Evolutionary conservation across 2,797 vertebrate genomes (phyloP).

Genomic region (Dallia pectoralis): DNA sequence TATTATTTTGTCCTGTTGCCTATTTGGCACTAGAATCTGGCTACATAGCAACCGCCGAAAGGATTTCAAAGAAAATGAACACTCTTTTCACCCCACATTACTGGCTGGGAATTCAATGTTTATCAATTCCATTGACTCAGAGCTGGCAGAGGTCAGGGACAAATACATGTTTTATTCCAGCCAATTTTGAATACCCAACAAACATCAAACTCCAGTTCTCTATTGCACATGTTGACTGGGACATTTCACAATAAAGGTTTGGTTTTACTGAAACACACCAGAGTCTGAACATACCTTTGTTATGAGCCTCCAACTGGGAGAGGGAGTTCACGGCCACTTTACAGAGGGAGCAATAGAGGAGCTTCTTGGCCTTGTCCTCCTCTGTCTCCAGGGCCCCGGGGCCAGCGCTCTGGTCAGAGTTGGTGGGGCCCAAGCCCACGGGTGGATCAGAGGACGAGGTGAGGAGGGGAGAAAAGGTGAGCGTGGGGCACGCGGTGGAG

Average conservation of each 20-base stretch:
- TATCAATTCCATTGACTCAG: not conserved
- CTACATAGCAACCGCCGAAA: not conserved
- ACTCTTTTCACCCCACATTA: not conserved
- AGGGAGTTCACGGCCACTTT: constrained; percentile 93
- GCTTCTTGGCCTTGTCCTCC: constrained; percentile 88
- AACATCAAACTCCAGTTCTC: no score
- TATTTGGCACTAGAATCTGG: not conserved
- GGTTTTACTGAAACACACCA: no score
- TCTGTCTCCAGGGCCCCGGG: constrained; percentile 74
- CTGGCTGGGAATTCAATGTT: not conserved
- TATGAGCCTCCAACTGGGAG: constrained; percentile 91
- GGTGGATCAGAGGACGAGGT: constrained; percentile 61
- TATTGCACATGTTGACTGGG: no score
- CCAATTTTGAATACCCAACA: no score
- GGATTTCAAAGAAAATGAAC: not conserved
- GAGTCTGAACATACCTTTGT: constrained; percentile 80
- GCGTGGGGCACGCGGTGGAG: constrained; percentile 59
- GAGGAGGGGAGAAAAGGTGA: constrained; percentile 52
- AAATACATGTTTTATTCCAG: no score
- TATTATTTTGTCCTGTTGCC: not conserved
- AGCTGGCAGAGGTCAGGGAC: not conserved
- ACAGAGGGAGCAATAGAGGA: constrained; percentile 90
- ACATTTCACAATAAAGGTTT: no score
- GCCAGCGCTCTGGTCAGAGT: constrained; percentile 60
- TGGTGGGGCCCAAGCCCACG: constrained; percentile 53